Evolutionary conservation across 2,113 vertebrate genomes (phyloP).

Genomic region (Bubo blakistoni): DNA sequence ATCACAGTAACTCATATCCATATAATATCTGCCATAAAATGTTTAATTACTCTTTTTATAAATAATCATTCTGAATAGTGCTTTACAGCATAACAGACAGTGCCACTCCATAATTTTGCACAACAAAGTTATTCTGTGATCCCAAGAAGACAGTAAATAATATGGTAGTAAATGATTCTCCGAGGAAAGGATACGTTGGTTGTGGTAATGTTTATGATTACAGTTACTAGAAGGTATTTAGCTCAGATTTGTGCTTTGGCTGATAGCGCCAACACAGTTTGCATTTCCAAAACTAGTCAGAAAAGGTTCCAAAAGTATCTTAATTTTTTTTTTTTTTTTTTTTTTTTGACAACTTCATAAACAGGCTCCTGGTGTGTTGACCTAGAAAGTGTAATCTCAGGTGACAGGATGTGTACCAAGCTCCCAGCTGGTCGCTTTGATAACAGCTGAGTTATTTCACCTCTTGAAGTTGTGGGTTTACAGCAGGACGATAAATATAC

Average conservation of each 20-base stretch:
- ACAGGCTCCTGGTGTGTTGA: neutral
- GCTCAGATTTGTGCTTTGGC: neutral
- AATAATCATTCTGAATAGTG: neutral
- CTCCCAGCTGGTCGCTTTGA: neutral
- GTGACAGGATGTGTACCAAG: neutral
- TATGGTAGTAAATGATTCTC: neutral
- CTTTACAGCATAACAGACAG: neutral
- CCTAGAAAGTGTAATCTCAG: neutral
- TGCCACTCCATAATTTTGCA: neutral
- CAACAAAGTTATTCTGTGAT: neutral
- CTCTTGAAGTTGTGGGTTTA: neutral
- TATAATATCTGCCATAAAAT: neutral
- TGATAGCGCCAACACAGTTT: neutral
- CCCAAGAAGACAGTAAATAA: neutral
- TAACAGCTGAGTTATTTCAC: neutral
- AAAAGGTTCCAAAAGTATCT: neutral
- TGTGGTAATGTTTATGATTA: neutral
- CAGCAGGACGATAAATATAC: neutral
- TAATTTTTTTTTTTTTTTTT: neutral
- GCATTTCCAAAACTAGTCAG: neutral
- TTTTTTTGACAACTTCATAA: neutral
- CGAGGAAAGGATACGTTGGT: neutral
- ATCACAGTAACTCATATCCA: neutral
- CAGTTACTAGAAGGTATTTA: neutral
- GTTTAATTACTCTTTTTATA: neutral